These are phyloP conservation scores for Patella depressa DNA, from an alignment of 2,888 invertebrate genomes.

Conservation along the genomic window DNA sequence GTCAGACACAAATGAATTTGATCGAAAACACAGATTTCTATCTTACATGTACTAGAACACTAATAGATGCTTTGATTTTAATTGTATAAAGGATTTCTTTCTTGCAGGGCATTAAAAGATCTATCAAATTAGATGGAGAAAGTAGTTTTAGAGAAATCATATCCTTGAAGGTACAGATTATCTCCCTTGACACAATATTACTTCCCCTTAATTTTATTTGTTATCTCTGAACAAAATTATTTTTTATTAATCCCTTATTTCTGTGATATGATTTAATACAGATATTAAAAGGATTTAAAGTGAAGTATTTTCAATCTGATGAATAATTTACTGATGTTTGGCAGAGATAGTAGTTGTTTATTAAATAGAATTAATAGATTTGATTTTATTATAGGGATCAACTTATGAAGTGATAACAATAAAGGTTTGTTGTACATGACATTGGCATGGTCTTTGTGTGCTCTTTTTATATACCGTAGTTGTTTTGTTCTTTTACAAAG, in stretches of 20 bases:
- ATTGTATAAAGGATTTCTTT: too few species aligned
- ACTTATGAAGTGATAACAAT: slow-evolving; percentile 56
- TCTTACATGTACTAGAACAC: too few species aligned
- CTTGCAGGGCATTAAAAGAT: slow-evolving; percentile 37
- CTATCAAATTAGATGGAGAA: slow-evolving; percentile 29
- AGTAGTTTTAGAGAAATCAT: slow-evolving; percentile 27
- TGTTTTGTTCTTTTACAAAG: neutral
- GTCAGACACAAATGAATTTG: too few species aligned
- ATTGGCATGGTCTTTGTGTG: neutral
- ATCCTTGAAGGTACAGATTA: slow-evolving; percentile 31
- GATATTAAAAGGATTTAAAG: too few species aligned
- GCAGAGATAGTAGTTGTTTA: too few species aligned
- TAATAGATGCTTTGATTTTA: too few species aligned
- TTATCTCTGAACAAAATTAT: neutral
- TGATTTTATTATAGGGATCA: slow-evolving; percentile 40
- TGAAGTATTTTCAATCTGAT: too few species aligned
- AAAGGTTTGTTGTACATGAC: slow-evolving; percentile 46
- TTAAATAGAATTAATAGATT: slow-evolving; percentile 3
- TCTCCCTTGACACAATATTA: slow-evolving; percentile 13
- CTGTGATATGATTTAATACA: neutral
- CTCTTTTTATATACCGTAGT: neutral
- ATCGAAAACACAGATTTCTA: too few species aligned
- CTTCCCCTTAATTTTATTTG: slow-evolving; percentile 3
- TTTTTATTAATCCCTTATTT: neutral
- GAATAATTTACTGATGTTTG: too few species aligned